Base-by-base conservation (phyloP, 2,113 vertebrate genomes). In the Dasyprocta punctata region DNA sequence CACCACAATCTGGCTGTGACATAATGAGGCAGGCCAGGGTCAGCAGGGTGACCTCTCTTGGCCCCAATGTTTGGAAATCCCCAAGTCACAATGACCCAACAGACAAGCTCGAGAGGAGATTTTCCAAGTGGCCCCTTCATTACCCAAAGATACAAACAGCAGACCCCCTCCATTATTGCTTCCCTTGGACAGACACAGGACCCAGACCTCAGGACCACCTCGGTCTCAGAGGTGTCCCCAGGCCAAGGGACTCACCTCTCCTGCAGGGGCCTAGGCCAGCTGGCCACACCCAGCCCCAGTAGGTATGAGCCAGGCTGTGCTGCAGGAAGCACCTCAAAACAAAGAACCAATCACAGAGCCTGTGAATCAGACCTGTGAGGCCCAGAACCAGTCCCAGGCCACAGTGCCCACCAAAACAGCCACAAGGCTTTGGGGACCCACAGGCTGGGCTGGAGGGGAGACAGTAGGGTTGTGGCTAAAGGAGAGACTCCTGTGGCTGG, bases 1-100 rank as follows among this genome's bases (percentile, higher is more conserved):
- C 95, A 44, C 93, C 36, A 92, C 58, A 11, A n/a, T 69, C 81
- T 52, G 90, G 82, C 96, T 86, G 90, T 60, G 94, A 83, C 78
- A 80, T 94, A 83, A 96, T 65, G 94, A 96, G 86, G 69, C 81
- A 36, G 96, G 96, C 85, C 26, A 22, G 86, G 96, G 95, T 97
- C 95, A 58, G 86, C 13, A 0, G 80, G 49, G 78, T 91, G 94
- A 94, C 96, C 96, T 92, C 90, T 71, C 1, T 4, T 49, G 90
- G 95, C 85, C 96, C 63, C 75, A 0, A 41, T 17, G 77, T 93
- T 96, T 92, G 75, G 86, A 97, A 95, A 95, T 94, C 96, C 89
- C 96, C 86, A 86, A 97, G 92, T 96, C 90, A 75, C 80, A 95
- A 89, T 19, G 90, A 84, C 93, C 95, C 56, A 26, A n/a, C 36